Evolutionary conservation across 2,797 vertebrate genomes (phyloP).

Genomic region (Mastacembelus armatus): DNA sequence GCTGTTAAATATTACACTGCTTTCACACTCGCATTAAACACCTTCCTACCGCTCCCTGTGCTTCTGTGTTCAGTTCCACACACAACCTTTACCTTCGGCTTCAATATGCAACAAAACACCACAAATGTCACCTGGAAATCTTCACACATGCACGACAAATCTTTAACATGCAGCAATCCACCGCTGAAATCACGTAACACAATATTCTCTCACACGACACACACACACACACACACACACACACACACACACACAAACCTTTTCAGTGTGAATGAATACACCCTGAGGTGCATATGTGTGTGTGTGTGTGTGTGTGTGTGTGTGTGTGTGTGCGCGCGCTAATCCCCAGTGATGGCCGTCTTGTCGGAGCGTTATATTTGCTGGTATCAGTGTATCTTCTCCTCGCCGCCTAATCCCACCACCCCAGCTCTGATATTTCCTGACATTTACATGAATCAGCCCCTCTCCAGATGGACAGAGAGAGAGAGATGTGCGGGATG

Average conservation of each 20-base stretch:
- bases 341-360: constrained; percentile 61
- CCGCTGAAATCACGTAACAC: constrained; percentile 14
- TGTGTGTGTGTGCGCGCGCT: constrained; percentile 43
- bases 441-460: constrained; percentile 81
- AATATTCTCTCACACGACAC: constrained; percentile 8
- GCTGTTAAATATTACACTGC: constrained; percentile 78
- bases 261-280: not conserved
- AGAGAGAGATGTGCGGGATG: not conserved
- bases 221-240: no score
- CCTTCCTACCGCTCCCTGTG: constrained; percentile 58
- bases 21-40: constrained; percentile 76
- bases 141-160: constrained; percentile 54
- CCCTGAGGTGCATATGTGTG: constrained; percentile 18
- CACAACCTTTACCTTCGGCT: constrained; percentile 45
- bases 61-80: constrained; percentile 22
- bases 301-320: constrained; percentile 34
- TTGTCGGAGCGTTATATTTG: constrained; percentile 65
- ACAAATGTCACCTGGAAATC: constrained; percentile 57
- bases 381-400: constrained; percentile 70
- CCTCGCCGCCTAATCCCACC: constrained; percentile 66
- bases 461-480: constrained; percentile 46
- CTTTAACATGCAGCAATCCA: constrained; percentile 53
- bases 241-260: constrained; percentile 8
- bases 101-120: constrained; percentile 56
- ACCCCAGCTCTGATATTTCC: constrained; percentile 73